Percentiles rank a stretch among this genome's conserved stretches.
Conservation (phyloP, 2,113 vertebrate genomes). For the Mus pahari region DNA sequence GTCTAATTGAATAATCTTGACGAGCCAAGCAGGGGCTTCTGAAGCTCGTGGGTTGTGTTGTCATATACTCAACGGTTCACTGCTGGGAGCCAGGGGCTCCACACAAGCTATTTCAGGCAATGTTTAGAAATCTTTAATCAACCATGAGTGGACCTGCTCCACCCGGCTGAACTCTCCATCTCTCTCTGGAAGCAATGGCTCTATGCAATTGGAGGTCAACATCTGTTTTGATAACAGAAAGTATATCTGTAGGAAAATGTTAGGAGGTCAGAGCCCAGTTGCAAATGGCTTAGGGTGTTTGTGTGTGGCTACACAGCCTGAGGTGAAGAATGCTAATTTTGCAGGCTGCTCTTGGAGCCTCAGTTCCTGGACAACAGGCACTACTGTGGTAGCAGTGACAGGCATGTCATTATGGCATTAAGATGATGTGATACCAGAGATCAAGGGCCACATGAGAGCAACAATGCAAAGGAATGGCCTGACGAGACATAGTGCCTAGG, state of each 20-base stretch:
- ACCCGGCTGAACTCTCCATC: not conserved
- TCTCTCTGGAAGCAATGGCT: not conserved
- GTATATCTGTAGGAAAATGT: not conserved
- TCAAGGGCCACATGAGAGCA: not conserved
- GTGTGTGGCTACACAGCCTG: not conserved
- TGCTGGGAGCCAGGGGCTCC: not conserved
- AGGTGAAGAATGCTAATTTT: not conserved
- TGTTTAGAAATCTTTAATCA: not conserved
- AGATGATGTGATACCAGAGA: not conserved
- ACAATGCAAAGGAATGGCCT: not conserved
- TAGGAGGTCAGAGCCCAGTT: not conserved
- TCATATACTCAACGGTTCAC: not conserved
- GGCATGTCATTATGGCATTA: no score
- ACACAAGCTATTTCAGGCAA: not conserved
- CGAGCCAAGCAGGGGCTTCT: not conserved
- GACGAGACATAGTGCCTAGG: not conserved
- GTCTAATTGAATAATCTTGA: not conserved
- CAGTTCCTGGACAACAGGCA: not conserved
- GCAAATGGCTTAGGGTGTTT: not conserved
- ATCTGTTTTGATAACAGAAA: not conserved
- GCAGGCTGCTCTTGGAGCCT: not conserved
- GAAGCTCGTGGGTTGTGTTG: not conserved
- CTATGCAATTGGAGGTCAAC: accelerated
- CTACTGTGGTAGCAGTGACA: not conserved
- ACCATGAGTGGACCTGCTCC: not conserved